phyloP scores from a whole-genome alignment of 1,140 invertebrate genomes.

The Physella acuta region DNA sequence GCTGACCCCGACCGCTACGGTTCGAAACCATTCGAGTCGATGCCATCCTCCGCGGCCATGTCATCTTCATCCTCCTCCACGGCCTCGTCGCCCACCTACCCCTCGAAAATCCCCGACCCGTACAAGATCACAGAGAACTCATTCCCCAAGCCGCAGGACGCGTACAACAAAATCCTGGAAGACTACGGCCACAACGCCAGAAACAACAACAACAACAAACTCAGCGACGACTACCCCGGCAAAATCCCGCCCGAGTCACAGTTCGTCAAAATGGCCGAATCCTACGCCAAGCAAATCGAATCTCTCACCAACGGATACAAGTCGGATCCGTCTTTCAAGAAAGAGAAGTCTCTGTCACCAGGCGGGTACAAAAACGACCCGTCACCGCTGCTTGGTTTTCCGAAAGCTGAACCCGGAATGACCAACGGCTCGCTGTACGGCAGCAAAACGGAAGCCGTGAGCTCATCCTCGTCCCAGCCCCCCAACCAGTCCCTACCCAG shows the following conservation, averaged over 20 bases:
- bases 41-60: background rate
- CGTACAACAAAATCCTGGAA: conserved; percentile 20
- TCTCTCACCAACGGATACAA: conserved; percentile 16
- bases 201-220: conserved; percentile 24
- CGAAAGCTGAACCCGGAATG: background rate
- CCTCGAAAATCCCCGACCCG: conserved; percentile 5
- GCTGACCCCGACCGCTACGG: background rate
- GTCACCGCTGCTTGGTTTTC: background rate
- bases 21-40: background rate
- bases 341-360: background rate
- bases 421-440: conserved; percentile 6
- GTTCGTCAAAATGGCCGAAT: conserved; percentile 2
- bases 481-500: conserved; percentile 20
- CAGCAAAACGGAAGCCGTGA: conserved; percentile 5
- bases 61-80: background rate
- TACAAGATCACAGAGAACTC: conserved; percentile 10
- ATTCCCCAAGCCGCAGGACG: conserved; percentile 6
- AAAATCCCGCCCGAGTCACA: background rate
- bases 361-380: conserved; percentile 2
- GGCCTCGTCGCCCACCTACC: background rate
- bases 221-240: background rate
- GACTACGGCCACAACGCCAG: conserved; percentile 12
- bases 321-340: conserved; percentile 6
- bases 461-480: conserved; percentile 13
- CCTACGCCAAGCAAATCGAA: conserved; percentile 21